A percentile compares a stretch with the other conserved stretches of the same genome.
These are phyloP conservation scores for Oceanodroma tethys DNA, from an alignment of 2,113 vertebrate genomes.

Conservation along the genomic window DNA sequence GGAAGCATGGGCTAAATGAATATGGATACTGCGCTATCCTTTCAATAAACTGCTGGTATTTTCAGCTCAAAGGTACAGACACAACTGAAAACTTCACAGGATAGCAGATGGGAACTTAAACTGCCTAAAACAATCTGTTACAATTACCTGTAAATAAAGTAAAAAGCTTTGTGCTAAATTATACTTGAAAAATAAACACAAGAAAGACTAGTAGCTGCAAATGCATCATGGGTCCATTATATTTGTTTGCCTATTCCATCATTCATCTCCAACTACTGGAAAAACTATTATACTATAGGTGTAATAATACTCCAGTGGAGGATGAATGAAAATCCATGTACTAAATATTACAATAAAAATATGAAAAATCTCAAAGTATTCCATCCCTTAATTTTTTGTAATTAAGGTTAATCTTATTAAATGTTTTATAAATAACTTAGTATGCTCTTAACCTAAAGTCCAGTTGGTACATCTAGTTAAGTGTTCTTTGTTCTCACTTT, in stretches of 20 bases:
- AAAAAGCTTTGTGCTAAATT: not conserved
- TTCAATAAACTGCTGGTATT: not conserved
- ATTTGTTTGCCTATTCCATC: not conserved
- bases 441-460: not conserved
- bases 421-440: not conserved
- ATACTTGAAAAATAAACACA: not conserved
- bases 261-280: not conserved
- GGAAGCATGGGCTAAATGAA: not conserved
- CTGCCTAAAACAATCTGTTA: not conserved
- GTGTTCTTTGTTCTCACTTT: not conserved
- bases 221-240: not conserved
- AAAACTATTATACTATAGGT: not conserved
- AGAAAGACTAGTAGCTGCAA: not conserved
- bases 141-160: not conserved
- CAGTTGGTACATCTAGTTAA: not conserved
- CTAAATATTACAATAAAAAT: not conserved
- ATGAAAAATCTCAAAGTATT: not conserved
- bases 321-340: not conserved
- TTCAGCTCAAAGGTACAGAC: not conserved
- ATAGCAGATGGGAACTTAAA: not conserved
- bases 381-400: not conserved
- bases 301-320: not conserved
- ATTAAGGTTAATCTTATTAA: not conserved
- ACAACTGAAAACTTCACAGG: not conserved
- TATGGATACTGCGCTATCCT: not conserved